Evolutionary conservation across 2,113 vertebrate genomes (phyloP), one percentile per base, ranked within the genome.

Genomic region (Trichechus manatus): DNA sequence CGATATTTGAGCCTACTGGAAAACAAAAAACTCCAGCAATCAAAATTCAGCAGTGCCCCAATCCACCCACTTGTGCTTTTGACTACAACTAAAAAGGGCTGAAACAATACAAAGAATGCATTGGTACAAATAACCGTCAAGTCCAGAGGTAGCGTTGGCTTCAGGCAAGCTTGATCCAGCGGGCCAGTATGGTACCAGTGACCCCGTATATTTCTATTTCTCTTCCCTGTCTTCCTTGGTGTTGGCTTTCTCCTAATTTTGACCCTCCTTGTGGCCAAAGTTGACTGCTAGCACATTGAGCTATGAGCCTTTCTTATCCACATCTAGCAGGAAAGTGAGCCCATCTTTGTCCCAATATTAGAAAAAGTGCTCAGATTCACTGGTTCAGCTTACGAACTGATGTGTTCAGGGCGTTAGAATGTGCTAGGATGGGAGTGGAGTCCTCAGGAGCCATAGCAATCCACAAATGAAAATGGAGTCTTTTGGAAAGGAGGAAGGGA

Each of bases 351-450:
- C 13, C 31, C 39, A 33, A 50, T 70, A n/a, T 61, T 80, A 84
- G 68, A 83, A 79, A 87, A 88, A 42, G 39, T 23, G n/a, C 39
- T 91, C 68, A 90, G 87, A 61, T 80, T 80, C 31, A 68, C 79
- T 91, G 10, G 33, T 75, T 91, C 88, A 68, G 59, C 9, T 77
- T 42, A 81, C 31, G 56, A 82, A 81, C 23, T 36, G 80, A 5
- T 77, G 33, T 66, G 27, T 81, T 95, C 4, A 20, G 29, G 56
- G 23, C 11, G 4, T 63, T 82, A n/a, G 25, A 44, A 95, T 68
- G n/a, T 56, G 39, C 2, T 89, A 66, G 44, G 59, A 80, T 10
- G 61, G 78, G 47, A 72, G 19, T 31, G 13, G 3, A 63, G 5
- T 47, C 36, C 75, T 29, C 42, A 89, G 88, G 82, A 90, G 66